Evolutionary conservation across 2,888 invertebrate species (phyloP), one percentile per base, ranked within the genome.

Genomic region (Xylota sylvarum): DNA sequence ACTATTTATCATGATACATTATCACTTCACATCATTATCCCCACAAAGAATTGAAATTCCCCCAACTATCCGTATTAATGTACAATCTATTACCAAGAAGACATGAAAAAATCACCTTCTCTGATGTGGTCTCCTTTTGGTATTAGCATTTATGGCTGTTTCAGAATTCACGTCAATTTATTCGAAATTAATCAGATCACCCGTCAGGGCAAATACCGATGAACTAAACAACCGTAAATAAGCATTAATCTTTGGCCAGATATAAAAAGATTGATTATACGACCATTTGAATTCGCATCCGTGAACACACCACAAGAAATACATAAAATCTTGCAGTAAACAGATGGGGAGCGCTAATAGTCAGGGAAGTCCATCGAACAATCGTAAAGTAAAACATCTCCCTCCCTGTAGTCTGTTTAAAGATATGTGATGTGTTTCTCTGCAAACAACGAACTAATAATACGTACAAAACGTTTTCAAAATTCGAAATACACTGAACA

Each of bases 321-420:
- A 70, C 52, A 78, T 78, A 55, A 78, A 70, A 43, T 40, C 19
- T 19, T 55, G 32, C 50, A 43, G 55, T 69, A 69, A 78, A 78
- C 69, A 78, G 35, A 64, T 60, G 55, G 10, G 10, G 3, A 40
- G 14, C n/a, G 52, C 52, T 35, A 35, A 30, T 30, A 32, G 55
- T 3, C 35, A 46, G 23, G 56, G 32, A 43, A 56, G 58, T 56
- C 19, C 32, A 32, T 70, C n/a, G 30, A 17, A 43, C n/a, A 70
- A 69, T 69, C 52, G 37, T 67, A 52, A 67, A 67, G 23, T 1
- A 35, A 48, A 52, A 35, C 35, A 37, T 40, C 14, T 55, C 55
- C 30, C 14, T 6, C 37, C 40, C 55, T 23, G 9, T 17, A 17
- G 17, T 14, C 23, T 52, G 30, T 65, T 65, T 32, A 65, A 32